Base-by-base conservation (phyloP, 2,888 invertebrate genomes). In the Lasioglossum leucozonium region DNA sequence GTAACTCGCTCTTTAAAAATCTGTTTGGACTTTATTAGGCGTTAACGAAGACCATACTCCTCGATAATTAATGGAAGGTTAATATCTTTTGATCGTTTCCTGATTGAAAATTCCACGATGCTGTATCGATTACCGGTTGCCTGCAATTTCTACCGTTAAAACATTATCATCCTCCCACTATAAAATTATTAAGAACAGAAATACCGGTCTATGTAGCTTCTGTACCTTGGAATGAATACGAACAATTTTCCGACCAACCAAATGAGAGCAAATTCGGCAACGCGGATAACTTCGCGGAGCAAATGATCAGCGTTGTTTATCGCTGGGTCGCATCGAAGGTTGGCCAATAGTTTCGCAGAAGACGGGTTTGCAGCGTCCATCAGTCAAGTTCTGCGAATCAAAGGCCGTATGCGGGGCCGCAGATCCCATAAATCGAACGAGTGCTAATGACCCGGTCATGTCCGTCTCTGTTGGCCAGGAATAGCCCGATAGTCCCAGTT, bases 401-500 rank as follows among this genome's bases (percentile, higher is more conserved):
- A 47, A 47, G 44, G 65, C 30, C 44, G 42, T 34, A 34, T 6
- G 18, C 34, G 30, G 30, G 30, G 44, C 34, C 34, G 37, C 18
- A 10, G 22, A 4, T 47, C 72, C 30, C 47, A 16, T 47, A 67
- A 77, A 77, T 77, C 26, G 37, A 13, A 26, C 37, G 67, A 77
- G 76, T 26, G 67, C 76, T 47, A 69, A 51, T 77, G 65, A 77
- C 76, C 76, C 67, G 51, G 76, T 77, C 51, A 40, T 47, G 67
- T 77, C 47, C 67, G 76, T 77, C 51, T 34, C 67, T 26, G 37
- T 37, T 11, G 67, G 67, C n/a, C 62, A 18, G 44, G 67, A 79
- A 79, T 79, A 75, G 26, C 51, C 67, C 74, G 58, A 75, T 75
- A 67, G 47, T 30, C 30, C 34, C 47, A 18, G 76, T 77, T 77